These are phyloP conservation scores for Campoletis raptor DNA, from an alignment of 2,888 invertebrate species.

Conservation along the genomic window DNA sequence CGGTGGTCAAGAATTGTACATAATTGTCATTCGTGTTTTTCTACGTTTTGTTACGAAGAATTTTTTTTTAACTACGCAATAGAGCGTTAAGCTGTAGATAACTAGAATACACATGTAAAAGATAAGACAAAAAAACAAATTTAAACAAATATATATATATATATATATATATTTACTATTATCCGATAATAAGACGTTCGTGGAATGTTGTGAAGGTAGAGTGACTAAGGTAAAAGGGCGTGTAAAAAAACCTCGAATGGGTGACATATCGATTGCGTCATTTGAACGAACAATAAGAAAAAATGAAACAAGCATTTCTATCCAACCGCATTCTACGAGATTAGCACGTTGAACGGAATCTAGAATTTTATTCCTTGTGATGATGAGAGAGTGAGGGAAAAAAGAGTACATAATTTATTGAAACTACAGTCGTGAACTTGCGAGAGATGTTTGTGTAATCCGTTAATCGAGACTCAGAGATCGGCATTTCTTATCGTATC, in stretches of 20 bases:
- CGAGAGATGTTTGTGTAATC: conserved; percentile 35
- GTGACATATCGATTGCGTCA: conserved; percentile 59
- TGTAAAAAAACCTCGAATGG: conserved; percentile 17
- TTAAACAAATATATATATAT: conserved; percentile 58
- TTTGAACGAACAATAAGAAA: not conserved
- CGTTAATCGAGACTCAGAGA: conserved; percentile 7
- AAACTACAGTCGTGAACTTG: conserved; percentile 49
- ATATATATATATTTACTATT: conserved; percentile 66
- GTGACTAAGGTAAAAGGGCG: not conserved
- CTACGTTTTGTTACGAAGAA: conserved; percentile 80
- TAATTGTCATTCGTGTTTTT: conserved; percentile 79
- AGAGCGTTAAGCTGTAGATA: conserved; percentile 72
- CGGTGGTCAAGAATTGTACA: conserved; percentile 75
- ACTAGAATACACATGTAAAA: conserved; percentile 64
- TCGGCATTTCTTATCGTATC: not conserved
- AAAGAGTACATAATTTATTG: conserved; percentile 44
- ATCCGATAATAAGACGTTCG: conserved; percentile 56
- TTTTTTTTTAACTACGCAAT: conserved; percentile 66
- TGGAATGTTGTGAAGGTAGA: conserved; percentile 35
- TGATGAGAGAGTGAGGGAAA: conserved; percentile 15
- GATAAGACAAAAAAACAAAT: conserved; percentile 48
- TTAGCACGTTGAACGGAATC: conserved; percentile 52
- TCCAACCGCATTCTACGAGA: conserved; percentile 51
- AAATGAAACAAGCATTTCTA: conserved; percentile 41
- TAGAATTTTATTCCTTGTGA: conserved; percentile 61